Conservation (phyloP, 2,797 vertebrate species). For the Brotula barbata region DNA sequence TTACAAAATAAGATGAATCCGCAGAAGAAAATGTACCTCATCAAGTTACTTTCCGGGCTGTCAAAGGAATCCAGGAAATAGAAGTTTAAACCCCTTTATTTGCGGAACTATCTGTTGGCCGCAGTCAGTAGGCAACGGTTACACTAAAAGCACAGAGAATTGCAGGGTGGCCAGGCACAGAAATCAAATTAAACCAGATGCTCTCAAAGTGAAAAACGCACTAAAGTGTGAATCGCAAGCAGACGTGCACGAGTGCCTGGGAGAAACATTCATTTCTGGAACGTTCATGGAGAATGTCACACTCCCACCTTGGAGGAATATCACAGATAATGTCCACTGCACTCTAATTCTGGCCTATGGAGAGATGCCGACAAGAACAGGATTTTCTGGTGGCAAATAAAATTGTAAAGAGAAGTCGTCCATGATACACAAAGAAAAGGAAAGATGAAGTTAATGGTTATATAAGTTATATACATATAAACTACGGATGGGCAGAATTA, state of each 20-base stretch:
- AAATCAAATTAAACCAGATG: slow-evolving; percentile 79
- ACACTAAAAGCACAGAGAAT: slow-evolving; percentile 78
- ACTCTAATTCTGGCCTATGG: slow-evolving; percentile 44
- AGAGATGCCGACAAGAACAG: slow-evolving; percentile 34
- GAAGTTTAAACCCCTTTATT: slow-evolving; percentile 78
- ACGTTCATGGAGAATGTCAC: slow-evolving; percentile 68
- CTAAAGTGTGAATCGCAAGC: slow-evolving; percentile 73
- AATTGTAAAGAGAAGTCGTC: slow-evolving; percentile 15
- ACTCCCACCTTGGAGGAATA: slow-evolving; percentile 61
- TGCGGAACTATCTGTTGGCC: slow-evolving; percentile 81
- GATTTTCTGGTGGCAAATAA: slow-evolving; percentile 28
- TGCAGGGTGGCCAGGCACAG: slow-evolving; percentile 73
- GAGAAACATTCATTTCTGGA: slow-evolving; percentile 63
- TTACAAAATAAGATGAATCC: not conserved
- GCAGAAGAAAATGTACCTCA: slow-evolving; percentile 31
- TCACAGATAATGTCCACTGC: slow-evolving; percentile 58
- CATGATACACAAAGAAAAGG: slow-evolving; percentile 5
- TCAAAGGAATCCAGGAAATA: slow-evolving; percentile 76
- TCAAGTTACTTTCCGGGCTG: slow-evolving; percentile 43
- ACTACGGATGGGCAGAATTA: too few relatives aligned
- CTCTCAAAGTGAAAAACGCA: slow-evolving; percentile 76
- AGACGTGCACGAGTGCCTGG: slow-evolving; percentile 45
- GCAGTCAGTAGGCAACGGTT: slow-evolving; percentile 75
- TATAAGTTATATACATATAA: too few relatives aligned
- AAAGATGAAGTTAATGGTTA: slow-evolving; percentile 19